phyloP scores from a whole-genome alignment of 92 coral and sea anemone genomes.

The Bergia sp. region DNA sequence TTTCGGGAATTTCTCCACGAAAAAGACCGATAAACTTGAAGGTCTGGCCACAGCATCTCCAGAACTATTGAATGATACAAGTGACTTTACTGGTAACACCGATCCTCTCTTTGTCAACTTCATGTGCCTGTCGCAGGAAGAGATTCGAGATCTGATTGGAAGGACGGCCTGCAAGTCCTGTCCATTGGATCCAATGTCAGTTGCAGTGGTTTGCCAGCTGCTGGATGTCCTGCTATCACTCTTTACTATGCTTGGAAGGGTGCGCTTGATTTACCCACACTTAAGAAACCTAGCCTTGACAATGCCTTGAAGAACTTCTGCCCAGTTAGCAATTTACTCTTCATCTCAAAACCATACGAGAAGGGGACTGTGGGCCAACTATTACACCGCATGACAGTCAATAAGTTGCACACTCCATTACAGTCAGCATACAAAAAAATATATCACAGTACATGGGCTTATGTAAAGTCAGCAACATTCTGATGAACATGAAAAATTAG shows the following conservation, averaged over 20 bases:
- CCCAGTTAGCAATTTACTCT: constrained; percentile 57
- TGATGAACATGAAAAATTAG: too few species aligned
- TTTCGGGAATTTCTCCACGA: too few species aligned
- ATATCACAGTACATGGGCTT: constrained; percentile 25
- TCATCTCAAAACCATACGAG: constrained; percentile 53
- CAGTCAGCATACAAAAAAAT: constrained; percentile 45
- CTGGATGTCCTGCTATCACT: constrained; percentile 48
- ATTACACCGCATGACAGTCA: constrained; percentile 45
- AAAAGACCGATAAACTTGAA: not conserved
- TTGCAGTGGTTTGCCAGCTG: constrained; percentile 20
- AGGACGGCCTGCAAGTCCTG: constrained; percentile 10
- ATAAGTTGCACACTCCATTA: constrained; percentile 21
- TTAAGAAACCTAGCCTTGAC: constrained; percentile 59
- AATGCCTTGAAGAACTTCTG: constrained; percentile 54
- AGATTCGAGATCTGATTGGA: constrained; percentile 37
- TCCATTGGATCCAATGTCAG: constrained; percentile 36
- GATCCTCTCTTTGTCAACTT: not conserved
- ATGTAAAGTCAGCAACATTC: too few species aligned
- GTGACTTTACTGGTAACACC: too few species aligned
- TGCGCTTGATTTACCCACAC: constrained; percentile 48
- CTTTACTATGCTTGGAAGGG: constrained; percentile 46
- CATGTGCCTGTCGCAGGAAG: constrained; percentile 43
- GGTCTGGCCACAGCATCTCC: not conserved
- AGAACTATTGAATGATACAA: too few species aligned
- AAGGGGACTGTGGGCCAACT: constrained; percentile 53